Conservation (phyloP, 1,140 invertebrate genomes). For the Pseudomyrmex concolor region DNA sequence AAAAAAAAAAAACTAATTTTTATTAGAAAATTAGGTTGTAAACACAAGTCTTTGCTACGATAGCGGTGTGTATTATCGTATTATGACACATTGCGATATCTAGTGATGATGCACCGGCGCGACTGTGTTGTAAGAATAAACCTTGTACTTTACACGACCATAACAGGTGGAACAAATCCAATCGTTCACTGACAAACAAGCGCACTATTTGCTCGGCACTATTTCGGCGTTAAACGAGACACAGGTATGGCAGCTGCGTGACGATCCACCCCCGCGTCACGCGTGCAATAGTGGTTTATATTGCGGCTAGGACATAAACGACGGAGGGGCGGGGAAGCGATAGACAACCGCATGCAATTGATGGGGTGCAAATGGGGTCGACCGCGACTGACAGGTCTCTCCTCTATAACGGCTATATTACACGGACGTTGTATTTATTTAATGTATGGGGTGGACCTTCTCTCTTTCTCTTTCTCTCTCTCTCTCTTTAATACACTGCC, state of each 20-base stretch:
- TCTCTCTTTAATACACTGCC: too few species aligned
- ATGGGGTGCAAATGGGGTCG: constrained; percentile 81
- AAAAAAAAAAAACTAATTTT: background rate
- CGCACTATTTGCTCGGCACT: constrained; percentile 17
- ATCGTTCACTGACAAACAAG: background rate
- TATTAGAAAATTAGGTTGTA: background rate
- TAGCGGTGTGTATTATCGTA: too few species aligned
- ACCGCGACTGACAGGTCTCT: constrained; percentile 72
- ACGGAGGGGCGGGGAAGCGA: constrained; percentile 51
- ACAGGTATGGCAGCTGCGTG: constrained; percentile 46
- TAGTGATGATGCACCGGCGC: background rate
- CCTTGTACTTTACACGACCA: background rate
- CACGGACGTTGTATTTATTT: constrained; percentile 81
- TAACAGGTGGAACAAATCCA: constrained; percentile 60
- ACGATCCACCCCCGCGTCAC: constrained; percentile 49
- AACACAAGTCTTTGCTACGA: background rate
- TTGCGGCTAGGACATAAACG: constrained; percentile 65
- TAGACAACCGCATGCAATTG: constrained; percentile 80
- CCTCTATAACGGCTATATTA: constrained; percentile 76
- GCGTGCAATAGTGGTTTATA: constrained; percentile 69
- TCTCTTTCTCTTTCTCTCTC: too few species aligned
- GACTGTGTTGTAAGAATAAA: constrained; percentile 20
- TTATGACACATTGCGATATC: background rate
- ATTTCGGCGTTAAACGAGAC: constrained; percentile 59
- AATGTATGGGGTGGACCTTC: constrained; percentile 69